phyloP scores from a whole-genome alignment of 1,140 invertebrate genomes.

The Drosophila sp. region DNA sequence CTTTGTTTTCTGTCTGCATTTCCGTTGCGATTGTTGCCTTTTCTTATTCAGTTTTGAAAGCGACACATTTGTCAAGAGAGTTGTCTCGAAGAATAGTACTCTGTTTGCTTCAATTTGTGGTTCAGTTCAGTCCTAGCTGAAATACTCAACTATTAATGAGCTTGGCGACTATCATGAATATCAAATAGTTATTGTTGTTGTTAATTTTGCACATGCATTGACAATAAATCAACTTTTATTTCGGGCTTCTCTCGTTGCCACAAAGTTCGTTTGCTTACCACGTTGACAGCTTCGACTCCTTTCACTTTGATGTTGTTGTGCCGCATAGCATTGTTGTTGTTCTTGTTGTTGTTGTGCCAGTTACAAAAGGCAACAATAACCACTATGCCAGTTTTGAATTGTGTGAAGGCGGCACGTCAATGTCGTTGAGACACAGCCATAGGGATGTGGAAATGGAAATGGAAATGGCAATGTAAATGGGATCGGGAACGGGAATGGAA shows the following conservation, averaged over 20 bases:
- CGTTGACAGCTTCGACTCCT: constrained; percentile 59
- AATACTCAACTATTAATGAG: constrained; percentile 64
- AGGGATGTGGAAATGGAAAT: constrained; percentile 16
- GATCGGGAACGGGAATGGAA: constrained; percentile 22
- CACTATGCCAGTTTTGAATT: constrained; percentile 66
- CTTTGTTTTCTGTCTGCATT: constrained; percentile 53
- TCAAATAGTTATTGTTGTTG: constrained; percentile 50
- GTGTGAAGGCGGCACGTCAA: constrained; percentile 80
- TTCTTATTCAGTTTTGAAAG: constrained; percentile 7
- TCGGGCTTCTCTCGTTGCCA: constrained; percentile 52
- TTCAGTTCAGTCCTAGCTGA: neutral
- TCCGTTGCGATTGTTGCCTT: constrained; percentile 30
- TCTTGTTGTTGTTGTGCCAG: constrained; percentile 37
- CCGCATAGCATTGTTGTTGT: neutral
- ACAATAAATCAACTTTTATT: constrained; percentile 76
- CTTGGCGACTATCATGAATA: constrained; percentile 58
- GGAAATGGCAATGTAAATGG: constrained; percentile 14
- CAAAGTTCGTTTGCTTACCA: constrained; percentile 61
- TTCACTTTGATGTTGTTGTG: constrained; percentile 54
- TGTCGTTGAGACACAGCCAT: constrained; percentile 48
- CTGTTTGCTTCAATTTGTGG: constrained; percentile 6
- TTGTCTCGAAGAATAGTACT: neutral
- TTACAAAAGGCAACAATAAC: constrained; percentile 52
- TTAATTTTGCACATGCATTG: constrained; percentile 59
- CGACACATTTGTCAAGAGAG: neutral